These are phyloP conservation scores for Cetoscarus ocellatus DNA, from an alignment of 2,797 vertebrate genomes.

Conservation along the genomic window DNA sequence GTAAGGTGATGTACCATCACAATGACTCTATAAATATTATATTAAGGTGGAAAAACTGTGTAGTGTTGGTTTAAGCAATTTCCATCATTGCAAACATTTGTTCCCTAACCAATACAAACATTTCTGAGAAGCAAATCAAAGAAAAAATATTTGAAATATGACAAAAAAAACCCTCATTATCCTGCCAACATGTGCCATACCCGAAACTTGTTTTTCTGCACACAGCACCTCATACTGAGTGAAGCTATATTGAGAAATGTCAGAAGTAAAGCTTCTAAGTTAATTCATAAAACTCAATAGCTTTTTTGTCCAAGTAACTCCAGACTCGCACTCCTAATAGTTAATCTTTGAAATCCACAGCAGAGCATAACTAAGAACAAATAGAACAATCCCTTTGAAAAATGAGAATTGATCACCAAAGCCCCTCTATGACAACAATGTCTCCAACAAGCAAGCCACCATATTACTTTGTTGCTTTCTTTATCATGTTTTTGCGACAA, in stretches of 20 bases:
- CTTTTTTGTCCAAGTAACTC: slow-evolving; percentile 53
- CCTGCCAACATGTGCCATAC: not conserved
- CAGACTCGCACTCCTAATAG: slow-evolving; percentile 30
- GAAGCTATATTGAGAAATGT: slow-evolving; percentile 29
- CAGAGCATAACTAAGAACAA: slow-evolving; percentile 39
- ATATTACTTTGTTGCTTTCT: not conserved
- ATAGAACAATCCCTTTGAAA: slow-evolving; percentile 45
- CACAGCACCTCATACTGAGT: slow-evolving; percentile 13
- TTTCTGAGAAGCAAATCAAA: slow-evolving; percentile 3
- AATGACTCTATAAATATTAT: no score
- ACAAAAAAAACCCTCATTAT: slow-evolving; percentile 1
- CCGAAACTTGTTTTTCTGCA: slow-evolving; percentile 18
- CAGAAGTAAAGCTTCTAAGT: slow-evolving; percentile 23
- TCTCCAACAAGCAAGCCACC: not conserved
- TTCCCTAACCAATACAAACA: not conserved
- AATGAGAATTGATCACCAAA: slow-evolving; percentile 55
- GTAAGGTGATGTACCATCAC: no score
- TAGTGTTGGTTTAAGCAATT: no score
- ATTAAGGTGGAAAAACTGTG: no score
- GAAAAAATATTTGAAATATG: not conserved
- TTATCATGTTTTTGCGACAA: not conserved
- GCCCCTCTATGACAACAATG: slow-evolving; percentile 7
- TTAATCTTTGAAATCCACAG: slow-evolving; percentile 45
- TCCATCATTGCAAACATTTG: no score
- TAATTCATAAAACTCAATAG: slow-evolving; percentile 52